Base-by-base conservation (phyloP, 2,797 vertebrate species). In the Notolabrus celidotus region DNA sequence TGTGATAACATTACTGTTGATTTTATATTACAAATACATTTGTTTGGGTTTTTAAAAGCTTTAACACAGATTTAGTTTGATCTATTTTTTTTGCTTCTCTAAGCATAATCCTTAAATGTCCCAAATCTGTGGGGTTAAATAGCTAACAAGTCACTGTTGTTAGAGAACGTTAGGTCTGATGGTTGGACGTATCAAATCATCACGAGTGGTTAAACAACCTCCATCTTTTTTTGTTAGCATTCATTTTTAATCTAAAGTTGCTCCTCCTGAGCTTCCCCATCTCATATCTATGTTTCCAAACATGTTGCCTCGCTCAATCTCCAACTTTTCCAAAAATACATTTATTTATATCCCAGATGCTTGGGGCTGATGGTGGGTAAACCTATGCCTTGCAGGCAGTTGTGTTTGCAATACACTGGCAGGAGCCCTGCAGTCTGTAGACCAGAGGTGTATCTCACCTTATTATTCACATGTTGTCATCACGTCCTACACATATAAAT, bases 391-490 rank as follows among this genome's bases (percentile, higher is more conserved):
- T 25, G 20, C 46, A 47, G 46, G 22, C 46, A 25, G 46, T 9
- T 15, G 12, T 15, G 46, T 14, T 25, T 47, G 22, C 3, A 22
- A 4, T 25, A 14, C 46, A 25, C 22, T 25, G 8, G 2, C 23
- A 25, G 46, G 27, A 25, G 16, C 14, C 23, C 46, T 47, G 22
- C 6, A 47, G 62, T 45, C 79, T 59, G 64, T 57, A 60, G 65
- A 57, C 43, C 41, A 50, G 59, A 12, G 54, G 56, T 34, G 27
- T 43, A 29, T 55, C 29, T 66, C 34, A 3, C 60, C 53, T 64
- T 70, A 77, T 85, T 77, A 71, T 71, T 69, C 22, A 19, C 76
- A 70, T 71, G 39, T 63, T 77, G 19, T 60, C 41, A 0, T 47
- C 64, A 56, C 67, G 31, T 65, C 68, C 64, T 33, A 41, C 27